phyloP scores from a whole-genome alignment of 2,113 vertebrate species.

The Taurulus bubalis region DNA sequence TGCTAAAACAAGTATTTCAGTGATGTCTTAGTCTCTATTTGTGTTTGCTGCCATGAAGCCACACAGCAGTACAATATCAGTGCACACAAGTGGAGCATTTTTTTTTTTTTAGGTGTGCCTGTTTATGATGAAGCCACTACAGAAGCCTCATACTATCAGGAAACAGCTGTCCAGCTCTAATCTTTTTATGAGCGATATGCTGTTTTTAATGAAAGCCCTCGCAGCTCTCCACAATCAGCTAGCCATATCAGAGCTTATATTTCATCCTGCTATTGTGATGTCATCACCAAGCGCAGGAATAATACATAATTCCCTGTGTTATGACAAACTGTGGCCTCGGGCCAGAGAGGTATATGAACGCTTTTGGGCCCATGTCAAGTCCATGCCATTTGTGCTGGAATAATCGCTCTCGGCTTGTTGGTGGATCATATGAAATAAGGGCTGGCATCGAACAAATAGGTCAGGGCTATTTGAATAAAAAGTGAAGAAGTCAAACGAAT shows the following conservation, averaged over 20 bases:
- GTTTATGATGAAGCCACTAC: constrained; percentile 79
- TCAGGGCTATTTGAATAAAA: constrained; percentile 78
- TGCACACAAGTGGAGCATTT: constrained; percentile 37
- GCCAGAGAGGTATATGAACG: constrained; percentile 79
- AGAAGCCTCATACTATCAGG: constrained; percentile 78
- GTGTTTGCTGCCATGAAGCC: constrained; percentile 23
- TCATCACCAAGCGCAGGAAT: constrained; percentile 83
- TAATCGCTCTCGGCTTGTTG: constrained; percentile 79
- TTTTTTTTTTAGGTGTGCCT: constrained; percentile 72
- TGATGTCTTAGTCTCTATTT: background rate
- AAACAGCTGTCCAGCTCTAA: constrained; percentile 84
- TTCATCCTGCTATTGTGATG: constrained; percentile 88
- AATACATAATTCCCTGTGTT: constrained; percentile 87
- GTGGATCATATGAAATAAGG: constrained; percentile 69
- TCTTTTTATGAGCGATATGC: constrained; percentile 88
- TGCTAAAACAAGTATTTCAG: background rate
- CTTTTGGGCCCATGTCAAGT: constrained; percentile 83
- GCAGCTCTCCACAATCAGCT: constrained; percentile 85
- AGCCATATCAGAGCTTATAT: constrained; percentile 86
- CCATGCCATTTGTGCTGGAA: constrained; percentile 77
- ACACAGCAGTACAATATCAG: constrained; percentile 31
- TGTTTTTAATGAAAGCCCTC: constrained; percentile 88
- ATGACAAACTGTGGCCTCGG: constrained; percentile 84
- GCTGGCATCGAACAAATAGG: constrained; percentile 76
- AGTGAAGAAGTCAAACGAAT: constrained; percentile 72